Percentiles rank a stretch among this genome's conserved stretches.
These are phyloP conservation scores for Rhyacichthys aspro DNA, from an alignment of 2,797 vertebrate species.

Conservation along the genomic window DNA sequence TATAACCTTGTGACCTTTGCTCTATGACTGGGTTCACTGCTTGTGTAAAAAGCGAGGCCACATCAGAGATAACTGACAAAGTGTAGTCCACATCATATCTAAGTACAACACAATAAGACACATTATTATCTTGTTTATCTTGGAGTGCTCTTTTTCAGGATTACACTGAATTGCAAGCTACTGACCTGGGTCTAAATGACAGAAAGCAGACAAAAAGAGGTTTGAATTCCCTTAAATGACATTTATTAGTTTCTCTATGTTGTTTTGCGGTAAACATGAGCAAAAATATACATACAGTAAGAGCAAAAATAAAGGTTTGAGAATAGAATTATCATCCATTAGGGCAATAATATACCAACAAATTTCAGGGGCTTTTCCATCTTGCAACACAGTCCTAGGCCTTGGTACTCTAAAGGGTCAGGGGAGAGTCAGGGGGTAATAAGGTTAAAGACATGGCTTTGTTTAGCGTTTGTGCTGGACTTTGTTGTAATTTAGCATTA, in stretches of 20 bases:
- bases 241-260: constrained; percentile 82
- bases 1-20: no score
- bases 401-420: constrained; percentile 31
- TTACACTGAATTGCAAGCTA: neutral
- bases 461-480: constrained; percentile 22
- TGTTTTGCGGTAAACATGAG: constrained; percentile 80
- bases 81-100: no score
- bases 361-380: constrained; percentile 41
- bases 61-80: no score
- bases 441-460: constrained; percentile 20
- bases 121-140: neutral
- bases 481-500: constrained; percentile 7
- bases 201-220: constrained; percentile 14
- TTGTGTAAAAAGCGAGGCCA: no score
- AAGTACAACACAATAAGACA: neutral
- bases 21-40: no score
- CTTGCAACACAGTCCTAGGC: constrained; percentile 46
- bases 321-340: constrained; percentile 58
- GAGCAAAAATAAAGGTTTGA: constrained; percentile 71
- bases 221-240: constrained; percentile 70
- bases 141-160: neutral
- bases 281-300: constrained; percentile 80
- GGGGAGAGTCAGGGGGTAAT: constrained; percentile 5
- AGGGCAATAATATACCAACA: constrained; percentile 38
- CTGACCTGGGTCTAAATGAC: neutral